Evolutionary conservation across 2,797 vertebrate genomes (phyloP).

Genomic region (Eurystomus glaucurus): DNA sequence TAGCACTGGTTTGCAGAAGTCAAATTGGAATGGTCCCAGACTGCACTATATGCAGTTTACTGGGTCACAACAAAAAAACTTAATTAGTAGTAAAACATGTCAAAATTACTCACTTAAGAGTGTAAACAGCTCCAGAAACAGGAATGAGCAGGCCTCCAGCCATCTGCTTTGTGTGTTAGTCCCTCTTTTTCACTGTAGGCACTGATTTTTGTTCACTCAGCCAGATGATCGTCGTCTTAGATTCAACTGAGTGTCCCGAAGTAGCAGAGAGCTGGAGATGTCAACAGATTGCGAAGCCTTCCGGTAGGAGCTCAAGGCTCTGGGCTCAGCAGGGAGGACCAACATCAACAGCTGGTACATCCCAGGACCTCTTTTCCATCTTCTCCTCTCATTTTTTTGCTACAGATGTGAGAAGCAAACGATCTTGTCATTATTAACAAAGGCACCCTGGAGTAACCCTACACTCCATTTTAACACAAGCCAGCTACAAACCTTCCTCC

Average conservation of each 20-base stretch:
- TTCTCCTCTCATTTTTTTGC: slow-evolving; percentile 69
- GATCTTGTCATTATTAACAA: slow-evolving; percentile 74
- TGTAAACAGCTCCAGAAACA: slow-evolving; percentile 82
- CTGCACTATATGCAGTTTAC: slow-evolving; percentile 30
- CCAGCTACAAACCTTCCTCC: neutral
- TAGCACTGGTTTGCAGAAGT: neutral
- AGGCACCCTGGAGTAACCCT: slow-evolving; percentile 59
- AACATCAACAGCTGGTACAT: slow-evolving; percentile 89
- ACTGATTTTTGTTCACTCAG: slow-evolving; percentile 76
- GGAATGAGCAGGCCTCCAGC: slow-evolving; percentile 71
- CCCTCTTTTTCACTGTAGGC: slow-evolving; percentile 70
- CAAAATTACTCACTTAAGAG: slow-evolving; percentile 85
- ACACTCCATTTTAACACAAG: neutral
- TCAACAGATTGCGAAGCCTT: slow-evolving; percentile 84
- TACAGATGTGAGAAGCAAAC: slow-evolving; percentile 78
- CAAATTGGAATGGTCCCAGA: slow-evolving; percentile 30
- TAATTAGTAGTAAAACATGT: slow-evolving; percentile 78
- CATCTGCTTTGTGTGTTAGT: slow-evolving; percentile 83
- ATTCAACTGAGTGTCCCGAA: slow-evolving; percentile 78
- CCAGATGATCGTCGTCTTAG: slow-evolving; percentile 80
- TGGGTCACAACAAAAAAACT: slow-evolving; percentile 78
- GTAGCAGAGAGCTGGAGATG: slow-evolving; percentile 76
- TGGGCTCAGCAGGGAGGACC: slow-evolving; percentile 82
- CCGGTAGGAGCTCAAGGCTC: slow-evolving; percentile 76
- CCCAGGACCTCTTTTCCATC: slow-evolving; percentile 80